A percentile compares a stretch with the other conserved stretches of the same genome.
Conservation (phyloP, 2,888 invertebrate genomes). For the Dasypogon diadema region DNA sequence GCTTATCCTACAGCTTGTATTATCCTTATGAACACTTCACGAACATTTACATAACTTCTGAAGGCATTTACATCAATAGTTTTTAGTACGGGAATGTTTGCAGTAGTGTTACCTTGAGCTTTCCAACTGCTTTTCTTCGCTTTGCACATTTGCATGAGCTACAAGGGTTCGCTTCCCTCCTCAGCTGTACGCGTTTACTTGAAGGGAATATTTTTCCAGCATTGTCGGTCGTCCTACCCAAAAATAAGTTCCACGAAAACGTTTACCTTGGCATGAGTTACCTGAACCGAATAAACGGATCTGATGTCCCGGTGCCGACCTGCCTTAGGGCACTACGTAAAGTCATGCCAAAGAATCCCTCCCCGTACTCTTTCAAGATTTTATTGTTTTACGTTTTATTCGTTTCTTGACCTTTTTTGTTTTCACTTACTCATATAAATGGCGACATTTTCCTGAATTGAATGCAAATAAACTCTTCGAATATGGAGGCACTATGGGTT, state of each 20-base stretch:
- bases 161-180: not conserved
- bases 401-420: conserved; percentile 6
- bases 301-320: not conserved
- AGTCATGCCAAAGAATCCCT: not conserved
- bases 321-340: not conserved
- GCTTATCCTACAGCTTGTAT: not conserved
- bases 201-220: no score
- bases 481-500: no score
- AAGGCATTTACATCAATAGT: conserved; percentile 8
- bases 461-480: conserved; percentile 17
- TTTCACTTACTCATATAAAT: conserved; percentile 12
- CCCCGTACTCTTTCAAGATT: not conserved
- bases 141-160: conserved; percentile 8
- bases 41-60: conserved; percentile 1
- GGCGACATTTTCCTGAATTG: conserved; percentile 4
- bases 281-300: not conserved
- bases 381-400: conserved; percentile 4
- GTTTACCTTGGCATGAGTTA: conserved; percentile 9
- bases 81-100: not conserved
- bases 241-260: conserved; percentile 1
- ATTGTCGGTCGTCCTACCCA: not conserved
- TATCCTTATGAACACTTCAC: conserved; percentile 14
- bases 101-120: not conserved
- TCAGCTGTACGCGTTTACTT: not conserved
- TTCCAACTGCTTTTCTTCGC: no score